Evolutionary conservation across 35 echinoderm and acorn worm genomes (phyloP), one percentile per base, ranked within the genome.

Genomic region (Heliocidaris erythrogramma): DNA sequence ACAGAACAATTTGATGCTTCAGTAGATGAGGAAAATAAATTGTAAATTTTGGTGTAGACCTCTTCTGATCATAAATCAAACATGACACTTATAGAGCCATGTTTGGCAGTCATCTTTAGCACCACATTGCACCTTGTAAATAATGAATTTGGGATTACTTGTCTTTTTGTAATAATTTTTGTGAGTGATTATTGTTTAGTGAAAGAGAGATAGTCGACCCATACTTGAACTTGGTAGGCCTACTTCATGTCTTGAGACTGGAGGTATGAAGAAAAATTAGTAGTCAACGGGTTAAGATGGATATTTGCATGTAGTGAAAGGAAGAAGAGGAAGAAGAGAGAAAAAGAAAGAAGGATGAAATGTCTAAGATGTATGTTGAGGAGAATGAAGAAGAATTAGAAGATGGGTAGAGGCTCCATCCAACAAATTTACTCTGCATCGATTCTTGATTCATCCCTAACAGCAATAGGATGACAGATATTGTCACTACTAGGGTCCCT

Each of bases 401-500:
- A 78, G 65, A 78, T 78, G 21, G 6, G 10, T 56, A 7, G 52
- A 56, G 52, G 9, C 52, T 14, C 52, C 52, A 56, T 56, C 52
- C 52, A 56, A 56, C 11, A n/a, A 78, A 27, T 21, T 24, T 24
- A 78, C 27, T 78, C 18, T 5, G 4, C 21, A 27, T 78, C 52
- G 27, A 78, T 78, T 78, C 65, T 78, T 14, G 14, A 56, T 56
- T 14, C 14, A 56, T 56, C 14, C 52, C 52, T 56, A 32, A 86
- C 85, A 86, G n/a, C 85, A 30, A 32, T 86, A 21, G 31, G 85
- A 86, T 86, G 87, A 42, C 87, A 89, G 87, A 47, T 89, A 89
- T 47, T 89, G 87, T 89, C 87, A 89, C 30, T 89, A 89, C 87
- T 13, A 30, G 16, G 87, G 87, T 89, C 87, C 32, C 87, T 89